Evolutionary conservation across 2,113 vertebrate species (phyloP), one percentile per base, ranked within the genome.

Genomic region (Marmota flaviventris): DNA sequence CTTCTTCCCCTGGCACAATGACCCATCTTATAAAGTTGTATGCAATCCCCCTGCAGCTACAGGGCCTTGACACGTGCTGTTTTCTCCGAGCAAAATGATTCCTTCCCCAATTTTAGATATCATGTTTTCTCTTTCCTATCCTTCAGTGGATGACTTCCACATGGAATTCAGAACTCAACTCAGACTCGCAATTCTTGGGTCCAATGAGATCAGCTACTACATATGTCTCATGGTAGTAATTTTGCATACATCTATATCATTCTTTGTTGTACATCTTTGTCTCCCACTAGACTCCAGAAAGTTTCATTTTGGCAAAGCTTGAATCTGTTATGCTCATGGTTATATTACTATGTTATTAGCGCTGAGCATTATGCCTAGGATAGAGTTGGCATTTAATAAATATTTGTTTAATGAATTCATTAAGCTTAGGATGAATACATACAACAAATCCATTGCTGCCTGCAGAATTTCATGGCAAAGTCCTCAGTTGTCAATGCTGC

Each of bases 351-450:
- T 39, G 18, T 48, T 58, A 32, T 51, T 94, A 85, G 63, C 65
- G 63, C 56, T 69, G 45, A 91, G 42, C 51, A 70, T 20, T 81
- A 48, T 63, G 56, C 78, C 39, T 91, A 18, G 13, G 34, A 70
- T 81, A 56, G 42, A 75, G 75, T 48, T 72, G 45, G 72, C 17
- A 45, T 10, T 70, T 91, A 69, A n/a, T 73, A 93, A 89, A 61
- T 76, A 88, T 73, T 82, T 91, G 22, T 72, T 16, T 29, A 82
- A 45, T 94, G 73, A 86, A 72, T 89, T 72, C 11, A 42, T 91
- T 91, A 75, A 67, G 18, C 39, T 75, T 61, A 92, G 29, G 13
- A 24, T 42, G 84, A 61, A 70, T 8, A 11, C 69, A 63, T 11
- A 72, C 1, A 12, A 4, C 73, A 85, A 70, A 85, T 37, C 32